Evolutionary conservation across 1,140 invertebrate genomes (phyloP).

Genomic region (Onthophagus taurus): DNA sequence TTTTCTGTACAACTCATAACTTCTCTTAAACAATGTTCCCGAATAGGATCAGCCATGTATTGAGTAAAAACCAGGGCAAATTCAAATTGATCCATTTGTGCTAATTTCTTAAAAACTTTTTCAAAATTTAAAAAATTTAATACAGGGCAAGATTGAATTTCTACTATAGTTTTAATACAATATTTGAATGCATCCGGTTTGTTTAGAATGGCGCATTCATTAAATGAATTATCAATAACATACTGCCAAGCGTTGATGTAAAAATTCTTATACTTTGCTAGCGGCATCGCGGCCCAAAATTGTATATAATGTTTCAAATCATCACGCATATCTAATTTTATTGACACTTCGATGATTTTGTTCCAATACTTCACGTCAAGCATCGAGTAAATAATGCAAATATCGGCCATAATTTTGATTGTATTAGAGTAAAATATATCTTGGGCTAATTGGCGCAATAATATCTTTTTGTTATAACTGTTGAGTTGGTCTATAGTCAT

Average conservation of each 20-base stretch:
- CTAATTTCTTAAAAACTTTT: background rate
- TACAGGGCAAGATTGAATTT: no score
- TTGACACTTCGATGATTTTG: constrained; percentile 19
- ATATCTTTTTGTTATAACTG: constrained; percentile 20
- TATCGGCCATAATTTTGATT: constrained; percentile 22
- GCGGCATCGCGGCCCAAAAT: constrained; percentile 17
- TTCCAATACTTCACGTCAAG: constrained; percentile 25
- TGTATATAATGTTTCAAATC: constrained; percentile 22
- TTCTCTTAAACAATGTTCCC: no score
- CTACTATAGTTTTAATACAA: no score
- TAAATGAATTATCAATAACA: constrained; percentile 20
- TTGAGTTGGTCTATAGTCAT: constrained; percentile 18
- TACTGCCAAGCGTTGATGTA: constrained; percentile 26
- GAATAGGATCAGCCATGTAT: no score
- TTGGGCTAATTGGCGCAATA: constrained; percentile 22
- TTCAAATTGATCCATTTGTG: background rate
- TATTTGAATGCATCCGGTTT: no score
- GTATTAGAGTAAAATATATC: constrained; percentile 11
- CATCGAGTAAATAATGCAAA: constrained; percentile 25
- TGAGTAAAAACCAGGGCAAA: no score
- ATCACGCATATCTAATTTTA: constrained; percentile 10
- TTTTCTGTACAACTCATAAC: no score
- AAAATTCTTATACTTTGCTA: constrained; percentile 9
- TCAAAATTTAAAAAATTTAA: constrained; percentile 1
- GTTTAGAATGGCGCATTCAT: no score